Conservation (phyloP, 2,113 vertebrate genomes). For the Zingel zingel region DNA sequence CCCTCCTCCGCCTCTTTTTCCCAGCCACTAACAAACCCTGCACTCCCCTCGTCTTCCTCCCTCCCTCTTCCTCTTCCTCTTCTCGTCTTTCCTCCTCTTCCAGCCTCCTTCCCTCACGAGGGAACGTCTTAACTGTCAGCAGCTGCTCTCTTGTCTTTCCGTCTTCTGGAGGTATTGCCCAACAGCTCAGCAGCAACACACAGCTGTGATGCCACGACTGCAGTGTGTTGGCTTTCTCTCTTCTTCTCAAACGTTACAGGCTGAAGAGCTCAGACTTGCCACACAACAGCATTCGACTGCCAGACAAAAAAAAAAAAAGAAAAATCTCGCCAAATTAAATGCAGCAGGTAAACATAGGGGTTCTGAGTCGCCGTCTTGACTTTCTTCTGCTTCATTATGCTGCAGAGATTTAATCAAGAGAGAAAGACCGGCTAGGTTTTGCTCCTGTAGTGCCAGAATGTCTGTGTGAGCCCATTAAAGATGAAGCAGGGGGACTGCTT, state of each 20-base stretch:
- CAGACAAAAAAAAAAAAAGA: not conserved
- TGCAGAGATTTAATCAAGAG: slow-evolving; percentile 59
- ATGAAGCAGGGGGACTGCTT: slow-evolving; percentile 43
- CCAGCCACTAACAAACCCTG: slow-evolving; percentile 20
- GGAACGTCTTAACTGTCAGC: slow-evolving; percentile 51
- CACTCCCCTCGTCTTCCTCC: slow-evolving; percentile 16
- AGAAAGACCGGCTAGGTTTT: slow-evolving; percentile 24
- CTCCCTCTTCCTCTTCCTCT: slow-evolving; percentile 7
- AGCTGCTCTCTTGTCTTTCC: slow-evolving; percentile 64
- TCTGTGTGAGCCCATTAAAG: slow-evolving; percentile 59
- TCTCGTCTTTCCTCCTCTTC: slow-evolving; percentile 14
- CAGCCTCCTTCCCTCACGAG: slow-evolving; percentile 22
- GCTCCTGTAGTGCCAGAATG: slow-evolving; percentile 45
- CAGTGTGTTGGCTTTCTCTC: slow-evolving; percentile 16
- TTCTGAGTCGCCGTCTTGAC: slow-evolving; percentile 11
- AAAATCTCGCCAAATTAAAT: slow-evolving; percentile 32
- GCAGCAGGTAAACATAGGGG: slow-evolving; percentile 45
- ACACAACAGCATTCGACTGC: not conserved
- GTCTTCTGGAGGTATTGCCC: slow-evolving; percentile 61
- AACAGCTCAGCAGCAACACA: slow-evolving; percentile 28
- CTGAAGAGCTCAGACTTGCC: not conserved
- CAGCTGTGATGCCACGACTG: slow-evolving; percentile 49
- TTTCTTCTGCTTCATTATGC: slow-evolving; percentile 54
- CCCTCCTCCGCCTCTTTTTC: slow-evolving; percentile 34
- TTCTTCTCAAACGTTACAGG: not conserved